Evolutionary conservation across 2,888 invertebrate species (phyloP), one percentile per base, ranked within the genome.

Genomic region (Agrochola macilenta): DNA sequence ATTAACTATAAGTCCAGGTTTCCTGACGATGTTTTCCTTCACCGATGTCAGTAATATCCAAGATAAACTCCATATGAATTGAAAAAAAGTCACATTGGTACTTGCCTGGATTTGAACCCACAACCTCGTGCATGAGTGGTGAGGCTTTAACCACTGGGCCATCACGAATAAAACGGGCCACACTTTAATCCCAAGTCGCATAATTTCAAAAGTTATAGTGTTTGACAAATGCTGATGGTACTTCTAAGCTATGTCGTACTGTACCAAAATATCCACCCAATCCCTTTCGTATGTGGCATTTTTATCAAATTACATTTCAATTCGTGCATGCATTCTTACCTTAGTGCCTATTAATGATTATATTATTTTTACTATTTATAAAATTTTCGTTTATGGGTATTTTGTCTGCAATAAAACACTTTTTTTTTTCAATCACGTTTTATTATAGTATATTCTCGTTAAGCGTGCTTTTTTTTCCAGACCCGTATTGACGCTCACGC

Each of bases 381-480:
- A 30, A 30, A 30, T n/a, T n/a, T n/a, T n/a, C n/a, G n/a, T n/a
- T n/a, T n/a, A n/a, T n/a, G n/a, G n/a, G n/a, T n/a, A n/a, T n/a
- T n/a, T n/a, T n/a, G n/a, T n/a, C n/a, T n/a, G n/a, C n/a, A n/a
- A 30, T 30, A 30, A 30, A 30, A 30, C 2, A 30, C 30, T 1
- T 30, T 30, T 30, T 30, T 30, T 30, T 30, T 30, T 30, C 30
- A 30, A 30, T 30, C 2, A 30, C 20, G 69, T 60, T 65, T 35
- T 69, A 9, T 20, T 54, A 26, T 57, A 20, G 17, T n/a, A 30
- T 58, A 43, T 54, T 69, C 52, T 64, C 17, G 4, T 49, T 30
- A 78, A 69, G 54, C 54, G 58, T 65, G 20, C 26, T 64, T 69
- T 54, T 83, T 49, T 57, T n/a, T 61, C 26, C 49, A 39, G 14